Base-by-base conservation (phyloP, 2,888 invertebrate genomes). In the Coenonympha arcania region DNA sequence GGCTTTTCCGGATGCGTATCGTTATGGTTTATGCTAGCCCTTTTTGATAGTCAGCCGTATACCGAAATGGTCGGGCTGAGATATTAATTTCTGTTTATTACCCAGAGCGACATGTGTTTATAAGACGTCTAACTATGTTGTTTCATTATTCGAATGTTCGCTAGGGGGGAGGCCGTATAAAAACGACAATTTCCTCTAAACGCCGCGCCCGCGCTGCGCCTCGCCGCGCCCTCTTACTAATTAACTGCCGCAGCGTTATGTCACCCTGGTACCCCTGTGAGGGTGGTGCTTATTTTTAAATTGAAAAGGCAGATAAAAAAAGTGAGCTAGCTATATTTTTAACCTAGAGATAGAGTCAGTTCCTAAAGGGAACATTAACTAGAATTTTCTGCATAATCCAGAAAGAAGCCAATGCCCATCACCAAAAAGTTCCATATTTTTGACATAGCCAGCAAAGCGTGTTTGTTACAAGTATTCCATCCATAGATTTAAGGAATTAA, bases 131-230 rank as follows among this genome's bases (percentile, higher is more conserved):
- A 75, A 80, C 78, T 79, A 75, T 79, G 77, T 79, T 79, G 77
- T 79, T 79, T 77, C 79, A 79, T 81, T 80, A 80, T 82, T 79
- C 74, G 79, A 71, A 74, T 73, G 74, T 71, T 66, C 64, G 66
- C 45, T 64, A n/a, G 64, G 65, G 66, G 62, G 75, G 79, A 80
- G 79, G 76, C 82, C 84, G 74, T 86, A 84, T 85, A 85, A 85
- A 84, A 85, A 85, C 83, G 81, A 85, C 85, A 82, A 84, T 84
- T 84, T 83, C 85, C 84, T 83, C 83, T 76, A 77, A 81, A 79
- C 79, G 81, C 73, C 82, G 80, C 83, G 73, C 82, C 83, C 82
- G 81, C 80, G 77, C 81, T 76, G 79, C 80, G 83, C 83, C 82
- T 69, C 75, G 79, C 75, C 81, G 79, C 81, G 73, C 82, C 82